These are phyloP conservation scores for Crenichthys baileyi DNA, from an alignment of 2,797 vertebrate genomes.

Conservation along the genomic window DNA sequence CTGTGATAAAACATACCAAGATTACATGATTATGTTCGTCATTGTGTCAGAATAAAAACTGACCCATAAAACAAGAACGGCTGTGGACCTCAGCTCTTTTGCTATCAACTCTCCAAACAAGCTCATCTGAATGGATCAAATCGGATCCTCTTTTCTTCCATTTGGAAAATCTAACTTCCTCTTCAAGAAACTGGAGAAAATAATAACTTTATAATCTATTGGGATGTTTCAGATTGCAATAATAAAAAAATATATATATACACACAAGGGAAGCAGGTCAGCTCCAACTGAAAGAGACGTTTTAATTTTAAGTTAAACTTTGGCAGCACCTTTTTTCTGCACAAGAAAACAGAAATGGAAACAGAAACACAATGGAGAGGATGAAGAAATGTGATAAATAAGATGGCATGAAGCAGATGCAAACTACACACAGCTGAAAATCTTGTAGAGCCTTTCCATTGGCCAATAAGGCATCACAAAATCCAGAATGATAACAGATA, in stretches of 20 bases:
- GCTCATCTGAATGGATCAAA: neutral
- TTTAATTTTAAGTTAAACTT: neutral
- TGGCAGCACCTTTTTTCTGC: neutral
- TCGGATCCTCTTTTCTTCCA: neutral
- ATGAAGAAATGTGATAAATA: neutral
- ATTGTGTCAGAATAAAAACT: neutral
- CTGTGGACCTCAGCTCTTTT: neutral
- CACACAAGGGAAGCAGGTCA: neutral
- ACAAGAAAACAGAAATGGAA: neutral
- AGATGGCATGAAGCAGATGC: neutral
- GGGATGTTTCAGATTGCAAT: neutral
- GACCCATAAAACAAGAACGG: neutral
- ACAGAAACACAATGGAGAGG: neutral
- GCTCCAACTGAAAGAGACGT: neutral
- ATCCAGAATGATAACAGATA: neutral
- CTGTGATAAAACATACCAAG: neutral
- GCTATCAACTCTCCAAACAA: neutral
- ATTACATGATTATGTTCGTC: constrained; percentile 1
- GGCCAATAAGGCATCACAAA: neutral
- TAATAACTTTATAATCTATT: neutral
- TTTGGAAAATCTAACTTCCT: neutral
- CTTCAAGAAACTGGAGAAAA: neutral
- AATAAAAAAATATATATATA: too few species aligned
- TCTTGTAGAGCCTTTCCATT: neutral
- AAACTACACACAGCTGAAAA: neutral